Percentiles rank a stretch among this genome's conserved stretches.
These are phyloP conservation scores for Stictonetta naevosa DNA, from an alignment of 2,113 vertebrate genomes.

Conservation along the genomic window DNA sequence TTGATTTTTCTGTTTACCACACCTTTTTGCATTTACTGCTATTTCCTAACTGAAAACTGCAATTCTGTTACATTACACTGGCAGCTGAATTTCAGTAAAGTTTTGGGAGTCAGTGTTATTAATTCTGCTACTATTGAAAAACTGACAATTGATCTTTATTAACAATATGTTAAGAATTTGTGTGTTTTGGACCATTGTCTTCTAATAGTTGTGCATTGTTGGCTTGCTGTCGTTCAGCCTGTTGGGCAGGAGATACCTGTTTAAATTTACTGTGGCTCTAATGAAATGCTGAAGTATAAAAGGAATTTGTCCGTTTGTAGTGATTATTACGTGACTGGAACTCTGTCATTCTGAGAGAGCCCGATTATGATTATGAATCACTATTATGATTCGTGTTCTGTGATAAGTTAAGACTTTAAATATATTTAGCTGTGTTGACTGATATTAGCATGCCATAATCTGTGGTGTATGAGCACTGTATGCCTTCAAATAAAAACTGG, in stretches of 20 bases:
- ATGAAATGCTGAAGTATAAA: neutral
- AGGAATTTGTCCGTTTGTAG: slow-evolving; percentile 10
- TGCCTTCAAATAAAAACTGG: neutral
- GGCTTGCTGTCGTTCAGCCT: neutral
- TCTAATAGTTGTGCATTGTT: neutral
- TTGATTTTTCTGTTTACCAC: slow-evolving; percentile 52
- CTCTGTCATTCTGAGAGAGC: neutral
- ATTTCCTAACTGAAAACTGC: slow-evolving; percentile 39
- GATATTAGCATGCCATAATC: neutral
- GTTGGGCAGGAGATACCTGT: neutral
- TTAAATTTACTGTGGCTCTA: neutral
- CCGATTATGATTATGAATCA: neutral
- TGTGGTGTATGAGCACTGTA: neutral
- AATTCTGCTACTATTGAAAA: slow-evolving; percentile 13
- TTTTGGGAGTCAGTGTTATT: neutral
- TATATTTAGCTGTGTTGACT: slow-evolving; percentile 8
- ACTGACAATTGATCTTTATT: neutral
- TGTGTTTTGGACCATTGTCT: neutral
- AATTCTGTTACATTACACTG: slow-evolving; percentile 32
- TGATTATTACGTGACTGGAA: neutral
- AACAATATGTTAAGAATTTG: neutral
- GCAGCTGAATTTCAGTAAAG: slow-evolving; percentile 22
- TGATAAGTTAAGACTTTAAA: slow-evolving; percentile 13
- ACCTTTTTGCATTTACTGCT: slow-evolving; percentile 54
- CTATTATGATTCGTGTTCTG: neutral